phyloP scores from a whole-genome alignment of 2,797 vertebrate genomes.

The Pterois miles region DNA sequence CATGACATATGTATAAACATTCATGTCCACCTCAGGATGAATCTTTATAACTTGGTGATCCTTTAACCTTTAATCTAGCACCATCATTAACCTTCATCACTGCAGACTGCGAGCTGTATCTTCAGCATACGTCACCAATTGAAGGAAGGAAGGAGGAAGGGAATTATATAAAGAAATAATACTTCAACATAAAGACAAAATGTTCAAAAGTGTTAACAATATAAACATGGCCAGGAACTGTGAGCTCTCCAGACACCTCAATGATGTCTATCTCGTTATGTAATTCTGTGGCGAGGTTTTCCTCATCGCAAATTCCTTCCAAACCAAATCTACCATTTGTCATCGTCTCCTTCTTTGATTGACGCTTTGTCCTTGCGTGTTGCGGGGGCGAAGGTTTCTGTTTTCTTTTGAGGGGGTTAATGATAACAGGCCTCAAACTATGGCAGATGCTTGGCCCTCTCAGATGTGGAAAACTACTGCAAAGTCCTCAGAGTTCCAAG shows the following conservation, averaged over 20 bases:
- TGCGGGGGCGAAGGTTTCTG: slow-evolving; percentile 51
- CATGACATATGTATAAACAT: not conserved
- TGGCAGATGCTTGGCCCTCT: slow-evolving; percentile 68
- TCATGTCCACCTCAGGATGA: not conserved
- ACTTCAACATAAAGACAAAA: not conserved
- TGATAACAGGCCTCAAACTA: slow-evolving; percentile 70
- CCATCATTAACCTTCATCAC: not conserved
- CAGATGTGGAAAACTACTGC: slow-evolving; percentile 70
- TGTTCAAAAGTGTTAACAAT: slow-evolving; percentile 14
- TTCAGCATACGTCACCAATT: not conserved
- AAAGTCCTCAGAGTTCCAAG: slow-evolving; percentile 54
- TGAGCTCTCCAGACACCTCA: slow-evolving; percentile 38
- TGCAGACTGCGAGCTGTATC: not conserved
- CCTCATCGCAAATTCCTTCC: slow-evolving; percentile 53
- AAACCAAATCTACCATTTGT: slow-evolving; percentile 40
- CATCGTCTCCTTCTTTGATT: slow-evolving; percentile 54
- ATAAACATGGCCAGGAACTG: not conserved
- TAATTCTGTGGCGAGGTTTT: slow-evolving; percentile 37
- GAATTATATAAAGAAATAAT: not conserved
- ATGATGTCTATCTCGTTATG: slow-evolving; percentile 30
- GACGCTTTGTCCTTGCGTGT: slow-evolving; percentile 51
- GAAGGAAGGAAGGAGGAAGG: not conserved
- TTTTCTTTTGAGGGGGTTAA: slow-evolving; percentile 70
- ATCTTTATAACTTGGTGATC: not conserved
- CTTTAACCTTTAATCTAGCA: not conserved